Evolutionary conservation across 2,113 vertebrate genomes (phyloP).

Genomic region (Carlito syrichta): DNA sequence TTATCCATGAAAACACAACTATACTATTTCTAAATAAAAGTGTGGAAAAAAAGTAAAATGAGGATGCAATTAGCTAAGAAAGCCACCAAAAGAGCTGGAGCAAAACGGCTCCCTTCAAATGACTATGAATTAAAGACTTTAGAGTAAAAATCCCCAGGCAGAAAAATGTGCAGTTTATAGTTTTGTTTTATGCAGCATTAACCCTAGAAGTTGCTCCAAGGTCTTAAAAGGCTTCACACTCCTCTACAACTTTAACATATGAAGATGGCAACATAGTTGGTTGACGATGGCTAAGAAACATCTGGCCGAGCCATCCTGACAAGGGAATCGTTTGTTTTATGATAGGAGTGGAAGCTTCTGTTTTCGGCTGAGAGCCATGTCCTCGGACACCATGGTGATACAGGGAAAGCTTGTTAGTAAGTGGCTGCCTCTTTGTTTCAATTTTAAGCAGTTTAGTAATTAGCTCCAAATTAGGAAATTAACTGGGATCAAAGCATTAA

Average conservation of each 20-base stretch:
- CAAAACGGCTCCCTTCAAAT: neutral
- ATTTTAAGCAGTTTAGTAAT: slow-evolving; percentile 66
- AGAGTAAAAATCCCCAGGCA: neutral
- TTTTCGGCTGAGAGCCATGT: slow-evolving; percentile 9
- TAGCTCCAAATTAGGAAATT: slow-evolving; percentile 54
- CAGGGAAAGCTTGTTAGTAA: slow-evolving; percentile 40
- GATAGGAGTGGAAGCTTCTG: slow-evolving; percentile 9
- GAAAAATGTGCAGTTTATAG: neutral
- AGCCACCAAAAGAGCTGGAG: neutral
- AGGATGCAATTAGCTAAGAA: neutral
- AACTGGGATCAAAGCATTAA: neutral
- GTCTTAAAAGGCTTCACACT: slow-evolving; percentile 18
- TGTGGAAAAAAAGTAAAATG: neutral
- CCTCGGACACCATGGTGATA: slow-evolving; percentile 7
- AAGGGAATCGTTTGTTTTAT: neutral
- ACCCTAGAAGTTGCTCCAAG: neutral
- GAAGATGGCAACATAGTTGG: slow-evolving; percentile 11
- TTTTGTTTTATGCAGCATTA: neutral
- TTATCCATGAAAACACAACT: neutral
- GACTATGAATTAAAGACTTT: neutral
- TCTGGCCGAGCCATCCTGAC: neutral
- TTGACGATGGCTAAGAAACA: neutral
- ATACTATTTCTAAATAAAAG: neutral
- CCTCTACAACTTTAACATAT: neutral
- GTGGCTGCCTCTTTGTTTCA: slow-evolving; percentile 11